Base-by-base conservation (phyloP, 1,140 invertebrate genomes). In the Drosophila sucinea region DNA sequence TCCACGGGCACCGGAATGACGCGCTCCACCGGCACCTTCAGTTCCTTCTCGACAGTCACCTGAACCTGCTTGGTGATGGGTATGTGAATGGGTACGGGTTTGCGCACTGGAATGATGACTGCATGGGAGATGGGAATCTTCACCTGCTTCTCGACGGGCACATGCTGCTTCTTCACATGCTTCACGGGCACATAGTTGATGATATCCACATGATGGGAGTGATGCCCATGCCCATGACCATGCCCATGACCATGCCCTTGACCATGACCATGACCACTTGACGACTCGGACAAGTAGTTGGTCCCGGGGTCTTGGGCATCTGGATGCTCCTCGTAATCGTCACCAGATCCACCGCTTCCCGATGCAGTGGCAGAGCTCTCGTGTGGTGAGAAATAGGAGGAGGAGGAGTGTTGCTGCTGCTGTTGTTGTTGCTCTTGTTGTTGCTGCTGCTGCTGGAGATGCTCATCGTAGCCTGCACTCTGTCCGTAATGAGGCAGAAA, bases 41-140 rank as follows among this genome's bases (percentile, higher is more conserved):
- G 93, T 67, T 96, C 96, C 80, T 95, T 95, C 61, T 96, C 93
- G 17, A 96, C 94, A 0, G 95, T 94, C 29, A 96, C 94, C 0
- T 95, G 93, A 0, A 96, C 94, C 2, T 95, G 95, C 73, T 96
- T 95, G 0, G 95, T 94, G 1, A 96, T 94, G 0, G 96, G 95
- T 25, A 96, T 93, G 70, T 96, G 95, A 3, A 96, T 95, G 0
- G 95, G 95, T 23, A 96, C 95, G 0, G 95, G 95, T 67, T 95
- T 95, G 0, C 95, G 94, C 0, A 96, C 94, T n/a, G 94, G 94
- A 5, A 96, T 91, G 1, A 95, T 94, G 41, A 96, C 93, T 23
- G 95, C 94, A 90, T 96, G 95, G 0, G 95, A 95, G 1, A 96
- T 93, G 57, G 94, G 94, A 17, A 96, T 94, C 41, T 94, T 94